Percentiles rank a stretch among this genome's conserved stretches.
phyloP scores from a whole-genome alignment of 2,113 vertebrate genomes.

The Ceratotherium simum region DNA sequence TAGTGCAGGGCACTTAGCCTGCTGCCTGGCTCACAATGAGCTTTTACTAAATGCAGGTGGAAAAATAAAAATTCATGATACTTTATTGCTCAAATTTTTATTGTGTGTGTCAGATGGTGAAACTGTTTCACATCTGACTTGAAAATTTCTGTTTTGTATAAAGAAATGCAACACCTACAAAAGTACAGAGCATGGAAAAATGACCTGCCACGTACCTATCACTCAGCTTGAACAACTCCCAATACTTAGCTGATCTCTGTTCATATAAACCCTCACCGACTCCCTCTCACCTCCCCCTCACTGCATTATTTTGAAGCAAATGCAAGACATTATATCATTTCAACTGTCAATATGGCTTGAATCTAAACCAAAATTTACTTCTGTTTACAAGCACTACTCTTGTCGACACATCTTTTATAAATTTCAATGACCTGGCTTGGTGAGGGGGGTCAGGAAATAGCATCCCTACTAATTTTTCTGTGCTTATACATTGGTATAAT shows the following conservation, averaged over 20 bases:
- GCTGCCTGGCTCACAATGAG: rapidly evolving
- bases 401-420: not conserved
- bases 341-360: not conserved
- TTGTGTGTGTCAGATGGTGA: not conserved
- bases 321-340: rapidly evolving
- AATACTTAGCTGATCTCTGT: rapidly evolving
- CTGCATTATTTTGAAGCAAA: not conserved
- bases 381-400: not conserved
- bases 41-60: not conserved
- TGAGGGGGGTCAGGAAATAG: not conserved
- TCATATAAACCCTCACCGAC: rapidly evolving
- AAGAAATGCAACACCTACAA: not conserved
- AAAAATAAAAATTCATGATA: not conserved
- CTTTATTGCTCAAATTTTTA: not conserved
- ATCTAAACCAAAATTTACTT: not conserved
- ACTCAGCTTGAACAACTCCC: too few relatives aligned
- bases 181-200: not conserved
- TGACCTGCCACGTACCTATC: rapidly evolving
- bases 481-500: not conserved
- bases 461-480: not conserved
- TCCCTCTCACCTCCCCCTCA: not conserved
- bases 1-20: rapidly evolving
- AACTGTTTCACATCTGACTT: not conserved
- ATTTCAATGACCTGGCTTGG: not conserved
- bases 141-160: not conserved